A percentile compares a stretch with the other conserved stretches of the same genome.
Evolutionary conservation across 2,113 vertebrate genomes (phyloP).

Genomic region (Deroptyus accipitrinus): DNA sequence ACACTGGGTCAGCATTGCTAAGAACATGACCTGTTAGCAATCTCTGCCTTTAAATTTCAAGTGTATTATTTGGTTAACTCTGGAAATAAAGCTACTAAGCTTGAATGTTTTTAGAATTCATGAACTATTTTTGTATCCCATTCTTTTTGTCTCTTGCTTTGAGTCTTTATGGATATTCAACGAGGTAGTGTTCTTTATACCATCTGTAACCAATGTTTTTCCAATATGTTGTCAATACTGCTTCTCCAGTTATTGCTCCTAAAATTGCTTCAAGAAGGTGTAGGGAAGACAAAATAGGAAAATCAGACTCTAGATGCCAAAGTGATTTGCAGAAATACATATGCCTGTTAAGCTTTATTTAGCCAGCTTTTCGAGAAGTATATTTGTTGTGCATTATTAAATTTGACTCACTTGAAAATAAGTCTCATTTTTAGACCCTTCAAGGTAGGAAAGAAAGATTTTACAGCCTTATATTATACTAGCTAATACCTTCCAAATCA

Average conservation of each 20-base stretch:
- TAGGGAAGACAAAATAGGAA: neutral
- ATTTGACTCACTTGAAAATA: neutral
- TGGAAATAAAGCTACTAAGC: neutral
- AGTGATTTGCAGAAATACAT: neutral
- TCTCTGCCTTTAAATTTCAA: neutral
- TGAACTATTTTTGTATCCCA: neutral
- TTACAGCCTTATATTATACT: neutral
- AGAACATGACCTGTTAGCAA: neutral
- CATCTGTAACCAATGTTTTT: slow-evolving; percentile 23
- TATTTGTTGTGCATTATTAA: neutral
- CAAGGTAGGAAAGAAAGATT: neutral
- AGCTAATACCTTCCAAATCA: neutral
- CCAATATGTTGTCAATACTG: neutral
- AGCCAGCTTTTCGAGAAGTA: neutral
- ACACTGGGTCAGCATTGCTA: neutral
- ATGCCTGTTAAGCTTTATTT: neutral
- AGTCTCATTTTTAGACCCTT: neutral
- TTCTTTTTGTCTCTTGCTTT: neutral
- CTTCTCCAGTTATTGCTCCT: neutral
- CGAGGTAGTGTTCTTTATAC: neutral
- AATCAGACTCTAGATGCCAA: slow-evolving; percentile 7
- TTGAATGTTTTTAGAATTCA: neutral
- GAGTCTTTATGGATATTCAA: neutral
- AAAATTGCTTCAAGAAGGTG: neutral
- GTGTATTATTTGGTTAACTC: neutral